phyloP scores from a whole-genome alignment of 1,140 invertebrate species.

The Zeugodacus cucurbitae region DNA sequence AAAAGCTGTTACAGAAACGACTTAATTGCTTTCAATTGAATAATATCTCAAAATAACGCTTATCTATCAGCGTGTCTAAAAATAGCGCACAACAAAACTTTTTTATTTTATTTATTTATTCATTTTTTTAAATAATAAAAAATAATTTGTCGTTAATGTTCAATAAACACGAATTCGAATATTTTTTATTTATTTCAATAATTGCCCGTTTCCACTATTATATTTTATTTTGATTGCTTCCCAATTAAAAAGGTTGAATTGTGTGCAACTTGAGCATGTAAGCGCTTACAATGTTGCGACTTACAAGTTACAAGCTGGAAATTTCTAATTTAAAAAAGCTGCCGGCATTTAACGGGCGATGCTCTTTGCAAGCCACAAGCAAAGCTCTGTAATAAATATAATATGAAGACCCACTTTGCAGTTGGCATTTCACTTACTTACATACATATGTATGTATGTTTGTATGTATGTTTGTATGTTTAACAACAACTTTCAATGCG shows the following conservation, averaged over 20 bases:
- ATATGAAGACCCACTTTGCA: not conserved
- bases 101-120: not conserved
- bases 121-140: too few relatives aligned
- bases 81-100: not conserved
- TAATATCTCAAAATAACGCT: too few relatives aligned
- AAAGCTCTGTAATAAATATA: not conserved
- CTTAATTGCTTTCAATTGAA: too few relatives aligned
- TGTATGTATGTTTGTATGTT: not conserved
- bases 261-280: not conserved
- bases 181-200: not conserved
- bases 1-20: too few relatives aligned
- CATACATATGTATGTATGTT: not conserved
- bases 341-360: not conserved
- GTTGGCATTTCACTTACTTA: not conserved
- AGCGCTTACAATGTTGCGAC: not conserved
- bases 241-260: constrained; percentile 5
- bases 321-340: constrained; percentile 15
- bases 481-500: constrained; percentile 14
- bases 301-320: not conserved
- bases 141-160: not conserved
- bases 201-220: not conserved
- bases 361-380: not conserved
- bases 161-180: not conserved
- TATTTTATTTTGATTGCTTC: not conserved
- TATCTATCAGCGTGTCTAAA: too few relatives aligned